A percentile compares a stretch with the other conserved stretches of the same genome.
Conservation (phyloP, 2,113 vertebrate species). For the Zosterops hypoxanthus region DNA sequence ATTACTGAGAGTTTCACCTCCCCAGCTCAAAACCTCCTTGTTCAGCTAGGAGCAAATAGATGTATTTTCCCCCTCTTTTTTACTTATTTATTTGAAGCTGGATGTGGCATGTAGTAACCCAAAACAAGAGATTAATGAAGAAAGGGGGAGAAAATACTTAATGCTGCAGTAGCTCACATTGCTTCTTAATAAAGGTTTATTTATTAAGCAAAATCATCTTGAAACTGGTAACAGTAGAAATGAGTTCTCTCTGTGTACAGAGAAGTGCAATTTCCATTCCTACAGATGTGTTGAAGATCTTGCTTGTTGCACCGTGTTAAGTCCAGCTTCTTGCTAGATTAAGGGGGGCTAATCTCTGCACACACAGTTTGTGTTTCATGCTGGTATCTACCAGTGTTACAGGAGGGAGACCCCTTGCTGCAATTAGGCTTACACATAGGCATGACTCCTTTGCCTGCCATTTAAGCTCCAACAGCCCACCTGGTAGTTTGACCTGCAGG, state of each 20-base stretch:
- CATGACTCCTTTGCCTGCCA: background rate
- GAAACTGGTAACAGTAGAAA: background rate
- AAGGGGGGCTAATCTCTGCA: background rate
- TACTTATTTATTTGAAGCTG: background rate
- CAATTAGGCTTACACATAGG: background rate
- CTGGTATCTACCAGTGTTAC: background rate
- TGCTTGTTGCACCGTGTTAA: background rate
- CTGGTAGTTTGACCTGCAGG: background rate
- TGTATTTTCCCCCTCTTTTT: fast-evolving
- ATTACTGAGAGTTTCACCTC: background rate
- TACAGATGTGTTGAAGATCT: background rate
- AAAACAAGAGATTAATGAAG: background rate
- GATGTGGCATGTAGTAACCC: background rate
- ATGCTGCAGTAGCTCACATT: background rate
- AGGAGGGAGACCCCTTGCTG: background rate
- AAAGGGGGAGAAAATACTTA: background rate
- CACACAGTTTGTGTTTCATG: background rate
- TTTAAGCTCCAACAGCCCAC: background rate
- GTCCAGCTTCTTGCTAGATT: background rate
- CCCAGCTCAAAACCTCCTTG: background rate
- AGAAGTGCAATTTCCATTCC: background rate
- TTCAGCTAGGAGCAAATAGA: background rate
- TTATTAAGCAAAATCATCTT: background rate
- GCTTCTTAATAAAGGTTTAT: background rate
- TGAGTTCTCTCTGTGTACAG: background rate